These are phyloP conservation scores for Pecten maximus DNA, from an alignment of 2,888 invertebrate species.

Conservation along the genomic window DNA sequence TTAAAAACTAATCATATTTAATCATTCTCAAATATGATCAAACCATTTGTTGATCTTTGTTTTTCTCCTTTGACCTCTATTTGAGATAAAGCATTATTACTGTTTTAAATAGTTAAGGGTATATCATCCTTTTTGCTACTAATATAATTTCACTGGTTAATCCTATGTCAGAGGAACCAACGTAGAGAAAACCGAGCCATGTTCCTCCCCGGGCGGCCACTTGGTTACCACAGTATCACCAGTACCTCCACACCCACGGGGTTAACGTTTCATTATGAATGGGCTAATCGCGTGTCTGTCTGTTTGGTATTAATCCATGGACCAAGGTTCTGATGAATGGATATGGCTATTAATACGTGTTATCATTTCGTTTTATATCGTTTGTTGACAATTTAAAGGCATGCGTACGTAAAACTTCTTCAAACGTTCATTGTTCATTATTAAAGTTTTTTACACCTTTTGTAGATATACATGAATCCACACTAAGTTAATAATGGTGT, in stretches of 20 bases:
- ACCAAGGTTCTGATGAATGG: background rate
- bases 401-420: too few species aligned
- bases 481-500: too few species aligned
- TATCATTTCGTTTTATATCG: background rate
- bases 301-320: background rate
- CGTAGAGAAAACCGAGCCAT: background rate
- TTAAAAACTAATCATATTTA: too few species aligned
- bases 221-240: background rate
- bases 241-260: background rate
- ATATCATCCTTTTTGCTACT: too few species aligned
- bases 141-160: background rate
- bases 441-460: too few species aligned
- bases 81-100: too few species aligned
- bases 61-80: too few species aligned
- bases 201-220: background rate
- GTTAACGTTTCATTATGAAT: background rate
- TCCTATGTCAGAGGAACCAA: background rate
- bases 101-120: too few species aligned
- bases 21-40: too few species aligned
- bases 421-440: background rate
- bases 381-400: too few species aligned
- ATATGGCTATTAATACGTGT: background rate
- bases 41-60: too few species aligned
- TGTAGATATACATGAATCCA: too few species aligned
- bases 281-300: background rate